These are phyloP conservation scores for Stomatorhinus ivindoensis DNA, from an alignment of 2,113 vertebrate genomes.

Conservation along the genomic window DNA sequence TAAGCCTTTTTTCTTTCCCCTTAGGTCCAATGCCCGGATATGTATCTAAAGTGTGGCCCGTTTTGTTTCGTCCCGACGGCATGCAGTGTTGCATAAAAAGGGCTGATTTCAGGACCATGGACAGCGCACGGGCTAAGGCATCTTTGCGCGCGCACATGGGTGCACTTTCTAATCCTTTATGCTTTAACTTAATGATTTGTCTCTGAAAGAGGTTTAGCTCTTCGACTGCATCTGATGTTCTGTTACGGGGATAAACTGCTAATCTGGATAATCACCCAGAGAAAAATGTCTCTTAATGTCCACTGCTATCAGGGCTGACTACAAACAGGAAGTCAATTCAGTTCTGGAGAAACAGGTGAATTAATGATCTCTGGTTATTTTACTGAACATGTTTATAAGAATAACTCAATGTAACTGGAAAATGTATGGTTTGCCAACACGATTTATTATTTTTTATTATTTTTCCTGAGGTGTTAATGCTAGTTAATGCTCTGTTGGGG, in stretches of 20 bases:
- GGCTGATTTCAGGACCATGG: constrained; percentile 45
- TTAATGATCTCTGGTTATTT: not conserved
- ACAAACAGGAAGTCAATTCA: not conserved
- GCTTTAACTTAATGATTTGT: constrained; percentile 15
- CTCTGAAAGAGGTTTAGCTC: constrained; percentile 20
- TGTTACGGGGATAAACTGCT: constrained; percentile 8
- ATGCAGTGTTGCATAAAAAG: not conserved
- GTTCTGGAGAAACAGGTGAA: not conserved
- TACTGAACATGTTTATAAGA: not conserved
- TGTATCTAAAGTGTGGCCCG: not conserved
- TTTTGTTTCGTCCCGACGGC: not conserved
- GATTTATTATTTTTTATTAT: not conserved
- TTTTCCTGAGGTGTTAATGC: not conserved
- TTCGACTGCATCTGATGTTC: constrained; percentile 14
- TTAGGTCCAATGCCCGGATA: not conserved
- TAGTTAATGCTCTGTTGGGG: not conserved
- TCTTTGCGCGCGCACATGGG: not conserved
- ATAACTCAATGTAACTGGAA: not conserved
- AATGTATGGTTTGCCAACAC: not conserved
- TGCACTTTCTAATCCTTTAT: not conserved
- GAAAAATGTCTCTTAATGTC: constrained; percentile 14
- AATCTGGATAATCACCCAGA: constrained; percentile 8
- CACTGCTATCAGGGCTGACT: not conserved
- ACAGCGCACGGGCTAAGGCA: constrained; percentile 25
- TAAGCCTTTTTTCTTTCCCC: not conserved